Evolutionary conservation across 2,113 vertebrate genomes (phyloP).

Genomic region (Neofelis nebulosa): DNA sequence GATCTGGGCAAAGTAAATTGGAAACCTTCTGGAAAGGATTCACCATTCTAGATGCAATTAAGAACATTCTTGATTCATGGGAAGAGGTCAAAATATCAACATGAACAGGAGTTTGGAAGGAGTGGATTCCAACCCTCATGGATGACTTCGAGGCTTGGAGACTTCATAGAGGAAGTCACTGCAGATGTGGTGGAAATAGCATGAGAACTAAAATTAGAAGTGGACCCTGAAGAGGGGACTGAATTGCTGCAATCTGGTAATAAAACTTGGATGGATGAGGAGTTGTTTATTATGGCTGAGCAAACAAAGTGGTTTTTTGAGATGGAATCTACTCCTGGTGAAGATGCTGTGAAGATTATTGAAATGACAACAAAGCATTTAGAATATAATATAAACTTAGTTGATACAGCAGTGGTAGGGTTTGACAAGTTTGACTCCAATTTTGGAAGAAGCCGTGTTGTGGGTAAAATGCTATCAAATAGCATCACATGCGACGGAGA

Average conservation of each 20-base stretch:
- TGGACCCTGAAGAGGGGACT: not conserved
- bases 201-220: not conserved
- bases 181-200: not conserved
- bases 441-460: not conserved
- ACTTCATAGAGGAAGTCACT: not conserved
- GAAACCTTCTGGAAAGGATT: not conserved
- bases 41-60: not conserved
- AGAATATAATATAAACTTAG: not conserved
- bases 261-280: not conserved
- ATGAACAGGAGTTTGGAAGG: not conserved
- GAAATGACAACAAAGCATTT: not conserved
- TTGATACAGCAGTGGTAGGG: not conserved
- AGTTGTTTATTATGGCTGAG: not conserved
- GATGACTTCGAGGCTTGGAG: not conserved
- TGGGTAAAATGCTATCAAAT: not conserved
- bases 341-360: not conserved
- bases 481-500: not conserved
- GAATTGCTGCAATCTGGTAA: not conserved
- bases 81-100: not conserved
- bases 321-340: not conserved
- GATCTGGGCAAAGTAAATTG: not conserved
- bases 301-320: not conserved
- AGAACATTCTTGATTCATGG: not conserved
- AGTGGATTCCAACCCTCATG: not conserved
- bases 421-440: not conserved